A percentile compares a stretch with the other conserved stretches of the same genome.
phyloP scores from a whole-genome alignment of 2,113 vertebrate species.

The Scartelaos histophorus region DNA sequence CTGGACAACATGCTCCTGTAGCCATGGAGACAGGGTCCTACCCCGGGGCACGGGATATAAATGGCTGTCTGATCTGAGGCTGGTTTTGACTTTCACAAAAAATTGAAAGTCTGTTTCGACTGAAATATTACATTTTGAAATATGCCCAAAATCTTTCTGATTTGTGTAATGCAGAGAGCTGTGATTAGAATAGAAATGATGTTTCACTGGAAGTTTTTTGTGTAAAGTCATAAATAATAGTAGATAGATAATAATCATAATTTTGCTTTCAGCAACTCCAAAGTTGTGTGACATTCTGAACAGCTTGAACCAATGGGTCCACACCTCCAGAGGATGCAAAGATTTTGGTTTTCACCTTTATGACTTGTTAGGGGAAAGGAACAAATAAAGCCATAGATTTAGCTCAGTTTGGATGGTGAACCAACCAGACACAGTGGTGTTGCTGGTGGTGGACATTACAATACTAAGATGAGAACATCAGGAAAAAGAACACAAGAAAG shows the following conservation, averaged over 20 bases:
- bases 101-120: background rate
- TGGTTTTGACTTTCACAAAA: constrained; percentile 20
- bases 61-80: constrained; percentile 39
- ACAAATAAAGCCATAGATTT: too few species aligned
- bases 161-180: background rate
- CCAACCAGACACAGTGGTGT: too few species aligned
- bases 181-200: background rate
- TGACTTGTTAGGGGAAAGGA: too few species aligned
- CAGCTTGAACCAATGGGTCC: too few species aligned
- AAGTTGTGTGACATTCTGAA: too few species aligned
- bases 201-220: background rate
- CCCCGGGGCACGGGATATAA: constrained; percentile 43
- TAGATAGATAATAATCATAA: background rate
- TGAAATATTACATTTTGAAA: background rate
- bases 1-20: constrained; percentile 55
- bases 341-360: too few species aligned
- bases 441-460: too few species aligned
- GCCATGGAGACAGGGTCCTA: constrained; percentile 56
- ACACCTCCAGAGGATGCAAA: too few species aligned
- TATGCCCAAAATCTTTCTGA: background rate
- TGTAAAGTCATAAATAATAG: background rate
- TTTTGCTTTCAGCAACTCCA: too few species aligned
- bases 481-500: too few species aligned
- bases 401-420: too few species aligned
- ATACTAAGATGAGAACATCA: too few species aligned